phyloP scores from a whole-genome alignment of 2,797 vertebrate species.

The Galaxias olidus region DNA sequence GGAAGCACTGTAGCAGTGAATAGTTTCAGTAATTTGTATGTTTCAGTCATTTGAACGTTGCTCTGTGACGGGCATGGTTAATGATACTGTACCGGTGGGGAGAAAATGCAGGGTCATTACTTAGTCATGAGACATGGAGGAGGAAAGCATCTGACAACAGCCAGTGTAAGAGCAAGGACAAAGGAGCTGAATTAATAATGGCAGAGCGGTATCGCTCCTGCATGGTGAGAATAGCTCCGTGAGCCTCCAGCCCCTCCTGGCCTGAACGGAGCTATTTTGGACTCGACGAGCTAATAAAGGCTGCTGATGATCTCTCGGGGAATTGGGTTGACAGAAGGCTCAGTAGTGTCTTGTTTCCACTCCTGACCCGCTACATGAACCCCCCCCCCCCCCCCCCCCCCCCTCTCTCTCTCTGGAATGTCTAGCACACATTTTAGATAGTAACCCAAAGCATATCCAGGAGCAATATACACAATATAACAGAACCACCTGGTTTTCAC shows the following conservation, averaged over 20 bases:
- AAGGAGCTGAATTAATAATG: constrained; percentile 17
- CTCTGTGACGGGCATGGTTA: background rate
- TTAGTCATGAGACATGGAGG: constrained; percentile 9
- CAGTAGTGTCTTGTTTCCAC: constrained; percentile 20
- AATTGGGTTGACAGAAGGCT: background rate
- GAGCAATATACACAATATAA: background rate
- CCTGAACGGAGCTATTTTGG: constrained; percentile 33
- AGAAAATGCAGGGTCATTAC: constrained; percentile 2
- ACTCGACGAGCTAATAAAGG: constrained; percentile 5
- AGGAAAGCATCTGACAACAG: background rate
- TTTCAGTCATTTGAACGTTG: background rate
- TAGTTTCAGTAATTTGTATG: background rate
- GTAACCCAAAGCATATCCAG: too few relatives aligned
- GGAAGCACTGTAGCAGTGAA: background rate
- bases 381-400: background rate
- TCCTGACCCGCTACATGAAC: background rate
- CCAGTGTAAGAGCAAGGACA: background rate
- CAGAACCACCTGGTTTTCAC: background rate
- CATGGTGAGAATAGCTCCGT: background rate
- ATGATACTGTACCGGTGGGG: too few relatives aligned
- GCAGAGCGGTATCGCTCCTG: background rate
- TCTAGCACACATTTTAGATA: background rate
- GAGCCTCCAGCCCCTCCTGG: constrained; percentile 11
- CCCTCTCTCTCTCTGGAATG: background rate
- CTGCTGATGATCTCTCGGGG: background rate